phyloP scores from a whole-genome alignment of 2,797 vertebrate species.

The Platyrinchus mystaceus region DNA sequence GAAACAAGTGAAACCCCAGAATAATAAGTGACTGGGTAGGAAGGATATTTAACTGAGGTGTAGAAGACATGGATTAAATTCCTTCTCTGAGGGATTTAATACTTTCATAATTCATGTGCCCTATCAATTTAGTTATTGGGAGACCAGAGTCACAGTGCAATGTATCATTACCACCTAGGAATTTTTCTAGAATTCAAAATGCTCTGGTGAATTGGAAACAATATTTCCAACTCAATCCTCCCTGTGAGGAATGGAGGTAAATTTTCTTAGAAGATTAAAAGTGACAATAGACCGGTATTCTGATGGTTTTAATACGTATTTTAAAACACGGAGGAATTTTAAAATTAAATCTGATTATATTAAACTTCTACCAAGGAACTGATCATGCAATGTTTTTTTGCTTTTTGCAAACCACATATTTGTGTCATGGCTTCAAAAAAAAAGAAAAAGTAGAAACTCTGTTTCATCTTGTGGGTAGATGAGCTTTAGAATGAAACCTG shows the following conservation, averaged over 20 bases:
- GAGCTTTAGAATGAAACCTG: background rate
- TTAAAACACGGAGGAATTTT: background rate
- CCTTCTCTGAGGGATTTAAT: background rate
- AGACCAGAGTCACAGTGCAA: background rate
- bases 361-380: background rate
- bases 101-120: background rate
- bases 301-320: background rate
- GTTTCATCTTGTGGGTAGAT: background rate
- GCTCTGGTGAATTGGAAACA: background rate
- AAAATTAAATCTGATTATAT: background rate
- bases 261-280: background rate
- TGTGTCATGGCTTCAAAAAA: background rate
- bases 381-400: background rate
- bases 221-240: background rate
- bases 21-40: background rate
- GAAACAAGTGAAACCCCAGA: background rate
- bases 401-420: background rate
- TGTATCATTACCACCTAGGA: background rate
- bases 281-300: background rate
- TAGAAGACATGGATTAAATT: background rate
- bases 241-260: background rate
- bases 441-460: background rate
- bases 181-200: background rate
- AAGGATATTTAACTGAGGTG: background rate
- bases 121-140: background rate